A percentile compares a stretch with the other conserved stretches of the same genome.
Evolutionary conservation across 2,113 vertebrate genomes (phyloP).

Genomic region (Pelecanus crispus): DNA sequence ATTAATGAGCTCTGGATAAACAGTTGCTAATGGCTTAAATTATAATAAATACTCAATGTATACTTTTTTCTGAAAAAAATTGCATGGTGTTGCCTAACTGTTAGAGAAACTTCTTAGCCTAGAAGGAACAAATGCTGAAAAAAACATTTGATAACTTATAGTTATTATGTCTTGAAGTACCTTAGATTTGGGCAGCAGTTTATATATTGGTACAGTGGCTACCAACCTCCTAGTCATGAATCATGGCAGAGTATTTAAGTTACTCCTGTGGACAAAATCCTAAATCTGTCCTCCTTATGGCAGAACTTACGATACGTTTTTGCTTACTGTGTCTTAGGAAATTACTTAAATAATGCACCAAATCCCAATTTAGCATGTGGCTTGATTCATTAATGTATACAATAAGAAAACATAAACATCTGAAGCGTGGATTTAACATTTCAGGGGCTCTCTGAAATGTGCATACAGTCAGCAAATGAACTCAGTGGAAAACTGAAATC

Average conservation of each 20-base stretch:
- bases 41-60: background rate
- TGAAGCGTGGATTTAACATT: background rate
- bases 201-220: background rate
- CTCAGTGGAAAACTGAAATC: background rate
- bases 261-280: slow-evolving; percentile 11
- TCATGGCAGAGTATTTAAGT: background rate
- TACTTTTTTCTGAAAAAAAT: background rate
- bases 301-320: background rate
- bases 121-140: slow-evolving; percentile 19
- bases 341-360: background rate
- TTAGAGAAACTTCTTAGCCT: slow-evolving; percentile 23
- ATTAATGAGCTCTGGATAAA: slow-evolving; percentile 31
- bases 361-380: background rate
- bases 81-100: background rate
- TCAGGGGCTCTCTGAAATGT: background rate
- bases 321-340: background rate
- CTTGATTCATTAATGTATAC: background rate
- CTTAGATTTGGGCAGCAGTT: background rate
- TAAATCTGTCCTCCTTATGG: slow-evolving; percentile 1
- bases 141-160: background rate
- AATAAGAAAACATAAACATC: background rate
- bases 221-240: background rate
- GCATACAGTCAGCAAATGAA: background rate
- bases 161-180: slow-evolving; percentile 18
- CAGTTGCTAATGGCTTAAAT: slow-evolving; percentile 6